These are phyloP conservation scores for Platysternon megacephalum DNA, from an alignment of 2,113 vertebrate species.

Conservation along the genomic window DNA sequence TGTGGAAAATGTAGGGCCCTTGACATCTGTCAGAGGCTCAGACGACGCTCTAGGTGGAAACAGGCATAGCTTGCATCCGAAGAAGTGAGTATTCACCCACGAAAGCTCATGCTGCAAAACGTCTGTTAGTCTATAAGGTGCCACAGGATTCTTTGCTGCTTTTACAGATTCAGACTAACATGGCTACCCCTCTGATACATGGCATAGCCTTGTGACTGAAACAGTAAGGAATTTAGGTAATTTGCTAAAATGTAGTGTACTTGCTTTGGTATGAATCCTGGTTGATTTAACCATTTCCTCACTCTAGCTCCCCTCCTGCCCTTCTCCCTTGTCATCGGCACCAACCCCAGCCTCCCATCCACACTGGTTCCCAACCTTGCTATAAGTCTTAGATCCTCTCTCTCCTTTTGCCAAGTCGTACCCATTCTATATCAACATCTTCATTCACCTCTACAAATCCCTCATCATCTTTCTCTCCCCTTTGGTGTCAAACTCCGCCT, in stretches of 20 bases:
- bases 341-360: neutral
- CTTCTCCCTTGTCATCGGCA: neutral
- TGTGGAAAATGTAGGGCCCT: neutral
- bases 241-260: too few species aligned
- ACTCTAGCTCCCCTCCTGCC: neutral
- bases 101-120: too few species aligned
- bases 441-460: neutral
- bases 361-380: too few species aligned
- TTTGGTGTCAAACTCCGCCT: neutral
- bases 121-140: too few species aligned
- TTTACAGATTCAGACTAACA: too few species aligned
- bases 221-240: neutral
- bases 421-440: neutral
- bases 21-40: conserved; percentile 7
- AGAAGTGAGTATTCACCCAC: too few species aligned
- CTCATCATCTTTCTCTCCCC: neutral
- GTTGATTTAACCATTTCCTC: neutral
- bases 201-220: neutral
- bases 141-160: too few species aligned
- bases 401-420: too few species aligned
- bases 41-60: neutral
- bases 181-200: too few species aligned
- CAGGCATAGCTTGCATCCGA: too few species aligned
- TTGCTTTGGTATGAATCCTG: neutral
- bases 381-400: too few species aligned